Percentiles rank a stretch among this genome's conserved stretches.
Conservation (phyloP, 2,113 vertebrate species). For the Melanocharis versteri region DNA sequence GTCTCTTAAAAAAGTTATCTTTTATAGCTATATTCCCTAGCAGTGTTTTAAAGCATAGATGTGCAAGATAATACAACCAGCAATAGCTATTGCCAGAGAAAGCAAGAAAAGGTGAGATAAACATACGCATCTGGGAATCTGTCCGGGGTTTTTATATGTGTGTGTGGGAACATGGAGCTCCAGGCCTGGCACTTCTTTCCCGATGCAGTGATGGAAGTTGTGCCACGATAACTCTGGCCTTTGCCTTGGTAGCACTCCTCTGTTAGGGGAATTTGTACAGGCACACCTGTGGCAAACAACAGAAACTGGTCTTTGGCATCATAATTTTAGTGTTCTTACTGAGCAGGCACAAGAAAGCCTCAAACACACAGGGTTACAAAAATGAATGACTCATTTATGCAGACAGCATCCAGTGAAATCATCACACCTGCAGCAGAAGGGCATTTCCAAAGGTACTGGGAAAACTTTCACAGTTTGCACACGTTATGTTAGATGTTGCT, state of each 20-base stretch:
- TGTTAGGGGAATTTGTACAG: conserved; percentile 24
- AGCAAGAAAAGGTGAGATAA: background rate
- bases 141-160: conserved; percentile 77
- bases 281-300: background rate
- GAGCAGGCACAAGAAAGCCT: background rate
- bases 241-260: conserved; percentile 83
- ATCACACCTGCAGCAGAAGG: background rate
- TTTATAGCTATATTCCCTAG: background rate
- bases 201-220: conserved; percentile 79
- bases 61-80: background rate
- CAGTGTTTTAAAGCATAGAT: background rate
- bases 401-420: background rate
- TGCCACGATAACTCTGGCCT: conserved; percentile 83
- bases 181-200: conserved; percentile 90
- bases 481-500: background rate
- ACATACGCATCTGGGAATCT: conserved; percentile 79
- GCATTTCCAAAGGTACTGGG: background rate
- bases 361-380: background rate
- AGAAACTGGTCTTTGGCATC: background rate
- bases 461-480: background rate
- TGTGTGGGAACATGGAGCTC: conserved; percentile 84
- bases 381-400: accelerated
- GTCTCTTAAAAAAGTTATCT: background rate
- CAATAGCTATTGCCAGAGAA: background rate
- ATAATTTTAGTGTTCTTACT: background rate